Base-by-base conservation (phyloP, 2,888 invertebrate genomes). In the Yponomeuta sedellus region DNA sequence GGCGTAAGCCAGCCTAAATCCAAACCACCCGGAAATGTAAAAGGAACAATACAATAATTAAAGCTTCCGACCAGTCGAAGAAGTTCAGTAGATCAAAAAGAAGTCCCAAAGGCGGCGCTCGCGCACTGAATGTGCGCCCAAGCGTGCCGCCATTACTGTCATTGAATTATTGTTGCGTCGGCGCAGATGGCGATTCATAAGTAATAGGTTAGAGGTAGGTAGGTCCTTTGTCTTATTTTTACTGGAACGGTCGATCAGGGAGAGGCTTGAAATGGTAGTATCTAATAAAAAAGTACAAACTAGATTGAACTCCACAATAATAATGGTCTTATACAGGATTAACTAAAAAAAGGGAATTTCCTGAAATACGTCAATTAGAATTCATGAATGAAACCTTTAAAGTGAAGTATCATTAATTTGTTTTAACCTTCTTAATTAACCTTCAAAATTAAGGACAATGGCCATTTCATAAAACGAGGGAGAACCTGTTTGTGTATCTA, bases 201-300 rank as follows among this genome's bases (percentile, higher is more conserved):
- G 68, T 70, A 69, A 75, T 71, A 28, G 59, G 52, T n/a, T n/a
- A n/a, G n/a, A n/a, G n/a, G n/a, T n/a, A n/a, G n/a, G n/a, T n/a
- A n/a, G n/a, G 28, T 56, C 28, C 72, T 79, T 79, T 79, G 79
- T 78, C 73, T 79, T 78, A 75, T 74, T 52, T 52, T 52, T 52
- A 52, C 16, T 16, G 44, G 16, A 12, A 16, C 8, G 44, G 5
- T 52, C 12, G 44, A 16, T 52, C 44, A 16, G 12, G 44, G 44
- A 52, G 12, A 52, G 44, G 44, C 44, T 3, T 52, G 16, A 16
- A 12, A 44, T 10, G n/a, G n/a, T n/a, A n/a, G 44, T 44, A 44
- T 4, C 10, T 10, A 52, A 16, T 52, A 12, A 52, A 52, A 34
- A 8, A 34, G 8, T 34, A 34, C 34, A 8, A 34, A 1, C 34